A percentile compares a stretch with the other conserved stretches of the same genome.
phyloP scores from a whole-genome alignment of 2,888 invertebrate species.

The Sarcophaga carnaria region DNA sequence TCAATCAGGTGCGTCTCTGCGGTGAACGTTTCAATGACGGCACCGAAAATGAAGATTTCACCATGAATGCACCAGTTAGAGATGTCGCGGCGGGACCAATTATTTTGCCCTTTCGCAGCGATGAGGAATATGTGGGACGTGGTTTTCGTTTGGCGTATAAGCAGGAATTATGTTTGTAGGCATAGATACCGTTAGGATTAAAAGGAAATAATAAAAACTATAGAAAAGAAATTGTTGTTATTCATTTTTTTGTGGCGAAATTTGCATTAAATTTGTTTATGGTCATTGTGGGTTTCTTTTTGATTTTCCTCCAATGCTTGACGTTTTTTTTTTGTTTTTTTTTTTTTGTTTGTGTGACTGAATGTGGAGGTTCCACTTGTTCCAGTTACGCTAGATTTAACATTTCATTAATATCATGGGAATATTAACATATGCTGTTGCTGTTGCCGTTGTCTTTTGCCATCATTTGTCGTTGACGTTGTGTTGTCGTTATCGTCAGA shows the following conservation, averaged over 20 bases:
- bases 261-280: conserved; percentile 71
- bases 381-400: conserved; percentile 72
- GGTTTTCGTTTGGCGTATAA: conserved; percentile 88
- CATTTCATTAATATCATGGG: conserved; percentile 69
- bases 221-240: conserved; percentile 8
- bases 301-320: conserved; percentile 9
- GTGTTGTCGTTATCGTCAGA: conserved; percentile 42
- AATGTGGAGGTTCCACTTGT: conserved; percentile 67
- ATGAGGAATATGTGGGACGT: conserved; percentile 85
- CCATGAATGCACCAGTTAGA: conserved; percentile 87
- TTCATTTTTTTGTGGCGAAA: conserved; percentile 4
- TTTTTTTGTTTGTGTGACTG: conserved; percentile 45
- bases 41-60: conserved; percentile 83
- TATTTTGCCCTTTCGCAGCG: conserved; percentile 86
- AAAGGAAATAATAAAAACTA: conserved; percentile 12
- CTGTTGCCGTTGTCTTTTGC: conserved; percentile 13
- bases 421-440: conserved; percentile 61
- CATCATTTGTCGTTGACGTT: conserved; percentile 19
- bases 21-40: conserved; percentile 90
- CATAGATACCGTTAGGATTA: conserved; percentile 39
- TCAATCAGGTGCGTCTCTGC: conserved; percentile 87
- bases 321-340: conserved; percentile 6
- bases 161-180: conserved; percentile 85
- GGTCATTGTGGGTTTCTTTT: conserved; percentile 63
- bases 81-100: conserved; percentile 88